Percentiles rank a stretch among this genome's conserved stretches.
These are phyloP conservation scores for Nesoenas mayeri DNA, from an alignment of 2,113 vertebrate species.

Conservation along the genomic window DNA sequence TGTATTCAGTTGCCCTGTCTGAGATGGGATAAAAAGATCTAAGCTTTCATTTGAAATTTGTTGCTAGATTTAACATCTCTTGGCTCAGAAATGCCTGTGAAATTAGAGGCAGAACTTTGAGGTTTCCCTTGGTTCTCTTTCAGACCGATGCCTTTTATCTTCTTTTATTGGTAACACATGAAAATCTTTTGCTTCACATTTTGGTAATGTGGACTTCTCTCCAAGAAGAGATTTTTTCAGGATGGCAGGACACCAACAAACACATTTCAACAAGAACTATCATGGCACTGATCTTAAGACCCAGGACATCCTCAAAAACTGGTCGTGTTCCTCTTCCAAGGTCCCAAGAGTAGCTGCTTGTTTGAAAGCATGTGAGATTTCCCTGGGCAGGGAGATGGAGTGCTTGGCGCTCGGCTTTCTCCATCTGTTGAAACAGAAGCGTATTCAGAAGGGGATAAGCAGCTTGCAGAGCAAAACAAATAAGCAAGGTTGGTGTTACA, in stretches of 20 bases:
- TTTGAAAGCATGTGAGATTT: not conserved
- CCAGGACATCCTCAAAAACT: not conserved
- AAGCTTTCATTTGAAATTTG: conserved; percentile 1
- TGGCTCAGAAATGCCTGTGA: conserved; percentile 16
- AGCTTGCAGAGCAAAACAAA: not conserved
- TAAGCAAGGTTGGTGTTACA: not conserved
- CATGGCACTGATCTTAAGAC: not conserved
- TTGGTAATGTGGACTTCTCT: not conserved
- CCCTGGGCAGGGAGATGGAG: not conserved
- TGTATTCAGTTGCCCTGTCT: not conserved
- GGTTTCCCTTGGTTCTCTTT: conserved; percentile 31
- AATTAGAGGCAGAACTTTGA: conserved; percentile 56
- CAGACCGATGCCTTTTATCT: conserved; percentile 7
- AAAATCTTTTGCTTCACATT: not conserved
- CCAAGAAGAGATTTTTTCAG: conserved; percentile 4
- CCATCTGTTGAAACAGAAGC: not conserved
- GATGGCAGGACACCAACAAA: not conserved
- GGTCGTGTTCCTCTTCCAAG: not conserved
- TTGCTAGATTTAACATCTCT: conserved; percentile 12
- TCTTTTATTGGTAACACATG: conserved; percentile 32
- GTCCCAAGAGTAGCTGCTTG: not conserved
- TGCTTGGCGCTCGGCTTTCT: not conserved
- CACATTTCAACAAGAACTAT: not conserved
- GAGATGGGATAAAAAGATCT: not conserved
- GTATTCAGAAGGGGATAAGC: not conserved